A percentile compares a stretch with the other conserved stretches of the same genome.
Evolutionary conservation across 2,797 vertebrate species (phyloP).

Genomic region (Enoplosus armatus): DNA sequence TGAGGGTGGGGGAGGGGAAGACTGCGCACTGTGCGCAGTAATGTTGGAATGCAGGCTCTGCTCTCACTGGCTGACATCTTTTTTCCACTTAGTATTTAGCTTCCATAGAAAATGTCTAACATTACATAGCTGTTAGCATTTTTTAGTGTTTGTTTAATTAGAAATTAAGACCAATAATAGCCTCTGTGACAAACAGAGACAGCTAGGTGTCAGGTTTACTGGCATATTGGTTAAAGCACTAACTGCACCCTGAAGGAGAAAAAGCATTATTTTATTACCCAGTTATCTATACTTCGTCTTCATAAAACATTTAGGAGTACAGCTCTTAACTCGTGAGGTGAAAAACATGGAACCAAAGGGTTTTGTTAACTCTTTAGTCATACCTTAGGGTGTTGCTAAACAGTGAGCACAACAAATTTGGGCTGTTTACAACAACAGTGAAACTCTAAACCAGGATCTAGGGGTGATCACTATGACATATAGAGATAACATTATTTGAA

Average conservation of each 20-base stretch:
- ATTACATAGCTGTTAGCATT: not conserved
- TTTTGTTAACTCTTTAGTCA: constrained; percentile 14
- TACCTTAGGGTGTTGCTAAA: constrained; percentile 20
- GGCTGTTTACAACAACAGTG: constrained; percentile 18
- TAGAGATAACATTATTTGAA: not conserved
- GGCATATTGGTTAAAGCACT: constrained; percentile 11
- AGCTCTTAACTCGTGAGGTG: not conserved
- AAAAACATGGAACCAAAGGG: not conserved
- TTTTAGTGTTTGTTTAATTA: constrained; percentile 21
- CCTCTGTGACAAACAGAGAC: constrained; percentile 18
- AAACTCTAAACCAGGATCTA: constrained; percentile 35
- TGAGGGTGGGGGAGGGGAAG: constrained; percentile 67
- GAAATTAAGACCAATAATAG: constrained; percentile 1
- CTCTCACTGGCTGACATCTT: constrained; percentile 56
- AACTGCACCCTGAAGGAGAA: constrained; percentile 17
- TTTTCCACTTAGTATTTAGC: constrained; percentile 36
- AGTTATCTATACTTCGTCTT: constrained; percentile 3
- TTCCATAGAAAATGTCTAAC: constrained; percentile 2
- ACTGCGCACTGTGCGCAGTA: constrained; percentile 68
- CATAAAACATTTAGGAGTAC: constrained; percentile 24
- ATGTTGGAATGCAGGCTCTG: constrained; percentile 73
- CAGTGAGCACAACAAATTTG: constrained; percentile 15
- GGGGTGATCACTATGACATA: not conserved
- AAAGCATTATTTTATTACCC: not conserved
- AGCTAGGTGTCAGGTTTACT: constrained; percentile 35